phyloP scores from a whole-genome alignment of 2,888 invertebrate species.

The Nephrotoma guestfalica region DNA sequence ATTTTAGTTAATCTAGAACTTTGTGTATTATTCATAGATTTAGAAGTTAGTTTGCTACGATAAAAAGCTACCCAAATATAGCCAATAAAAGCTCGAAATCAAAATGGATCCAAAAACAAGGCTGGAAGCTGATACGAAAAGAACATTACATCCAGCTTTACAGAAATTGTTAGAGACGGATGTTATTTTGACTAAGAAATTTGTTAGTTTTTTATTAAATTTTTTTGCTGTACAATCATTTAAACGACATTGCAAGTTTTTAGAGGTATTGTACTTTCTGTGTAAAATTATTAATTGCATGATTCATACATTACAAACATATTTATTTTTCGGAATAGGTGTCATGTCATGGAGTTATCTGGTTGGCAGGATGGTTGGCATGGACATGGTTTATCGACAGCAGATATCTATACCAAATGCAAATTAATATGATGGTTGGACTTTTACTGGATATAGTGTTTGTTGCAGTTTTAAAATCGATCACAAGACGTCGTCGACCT shows the following conservation, averaged over 20 bases:
- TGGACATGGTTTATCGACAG: slow-evolving; percentile 63
- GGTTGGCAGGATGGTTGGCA: slow-evolving; percentile 63
- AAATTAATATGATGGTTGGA: slow-evolving; percentile 70
- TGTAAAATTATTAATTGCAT: background rate
- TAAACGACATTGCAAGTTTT: slow-evolving; percentile 22
- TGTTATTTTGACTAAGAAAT: slow-evolving; percentile 21
- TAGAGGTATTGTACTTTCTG: slow-evolving; percentile 17
- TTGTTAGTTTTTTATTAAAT: slow-evolving; percentile 22
- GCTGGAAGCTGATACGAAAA: background rate
- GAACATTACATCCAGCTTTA: slow-evolving; percentile 9
- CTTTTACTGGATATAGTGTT: slow-evolving; percentile 65
- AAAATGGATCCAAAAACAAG: slow-evolving; percentile 4
- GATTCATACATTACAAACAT: background rate
- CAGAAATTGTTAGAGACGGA: slow-evolving; percentile 21
- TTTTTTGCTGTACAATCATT: slow-evolving; percentile 23
- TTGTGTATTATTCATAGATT: too few relatives aligned
- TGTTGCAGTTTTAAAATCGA: slow-evolving; percentile 63
- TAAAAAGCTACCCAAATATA: background rate
- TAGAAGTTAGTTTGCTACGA: too few relatives aligned
- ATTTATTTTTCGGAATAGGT: slow-evolving; percentile 34
- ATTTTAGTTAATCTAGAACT: too few relatives aligned
- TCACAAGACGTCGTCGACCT: slow-evolving; percentile 64
- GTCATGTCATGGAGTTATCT: slow-evolving; percentile 79
- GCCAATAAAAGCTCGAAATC: background rate
- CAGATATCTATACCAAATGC: slow-evolving; percentile 55